Evolutionary conservation across 2,113 vertebrate genomes (phyloP), one percentile per base, ranked within the genome.

Genomic region (Lophius piscatorius): DNA sequence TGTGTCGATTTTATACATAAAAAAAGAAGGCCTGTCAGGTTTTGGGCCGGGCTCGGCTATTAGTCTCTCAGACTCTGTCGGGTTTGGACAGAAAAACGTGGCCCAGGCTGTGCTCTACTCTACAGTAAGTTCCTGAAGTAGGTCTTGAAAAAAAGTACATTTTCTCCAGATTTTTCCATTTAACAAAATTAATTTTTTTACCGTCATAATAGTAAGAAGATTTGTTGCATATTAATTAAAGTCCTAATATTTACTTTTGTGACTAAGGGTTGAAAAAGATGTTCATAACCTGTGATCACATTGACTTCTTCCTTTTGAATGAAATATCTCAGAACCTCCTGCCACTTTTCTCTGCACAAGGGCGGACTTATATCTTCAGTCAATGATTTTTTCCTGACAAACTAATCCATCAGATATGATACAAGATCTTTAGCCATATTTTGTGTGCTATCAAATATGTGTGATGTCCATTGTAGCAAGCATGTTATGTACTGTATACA

Each of bases 401-500:
- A 14, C 10, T 13, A 5, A 35, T 14, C 3, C 14, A 13, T 35
- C 33, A n/a, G 33, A 4, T 35, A 35, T 35, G 14, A 14, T 35
- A 11, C 13, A 14, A 35, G 10, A 18, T 24, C n/a, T 9, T 10
- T 4, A 5, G 6, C 13, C 6, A 3, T 4, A 16, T 22, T 22
- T 35, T 36, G 20, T 41, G n/a, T 49, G 11, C 1, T 23, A 9
- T 11, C 17, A 13, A n/a, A n/a, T n/a, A n/a, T 55, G 29, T 51
- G 21, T 26, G 18, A 13, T 17, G 9, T 14, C 24, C 52, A 41
- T 16, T 4, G 3, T 23, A 21, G 5, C 6, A 17, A 2, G 22
- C 26, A 51, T 22, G 17, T 39, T n/a, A 10, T 65, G 12, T 22
- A 33, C 26, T 44, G 50, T 35, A 70, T 20, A 45, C 9, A 4